A percentile compares a stretch with the other conserved stretches of the same genome.
Evolutionary conservation across 2,888 invertebrate genomes (phyloP).

Genomic region (Ophioninae sp.): DNA sequence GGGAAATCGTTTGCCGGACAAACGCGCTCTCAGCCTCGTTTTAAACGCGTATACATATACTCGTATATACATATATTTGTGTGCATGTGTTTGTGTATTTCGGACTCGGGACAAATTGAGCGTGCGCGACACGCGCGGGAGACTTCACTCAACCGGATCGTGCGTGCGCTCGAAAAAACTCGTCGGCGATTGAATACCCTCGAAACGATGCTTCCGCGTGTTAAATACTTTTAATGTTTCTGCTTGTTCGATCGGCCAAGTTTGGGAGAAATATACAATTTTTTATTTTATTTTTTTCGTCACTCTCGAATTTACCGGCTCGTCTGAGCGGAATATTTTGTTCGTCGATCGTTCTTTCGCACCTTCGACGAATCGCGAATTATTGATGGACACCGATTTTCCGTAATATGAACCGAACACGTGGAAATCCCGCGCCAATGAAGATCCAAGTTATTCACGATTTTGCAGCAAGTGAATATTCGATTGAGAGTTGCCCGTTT

Average conservation of each 20-base stretch:
- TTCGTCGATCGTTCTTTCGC: background rate
- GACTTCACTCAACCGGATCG: constrained; percentile 28
- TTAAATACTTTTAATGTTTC: background rate
- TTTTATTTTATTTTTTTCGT: background rate
- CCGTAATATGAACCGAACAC: background rate
- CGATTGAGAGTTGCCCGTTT: background rate
- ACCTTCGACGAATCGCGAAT: background rate
- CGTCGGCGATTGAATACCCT: constrained; percentile 43
- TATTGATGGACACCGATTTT: background rate
- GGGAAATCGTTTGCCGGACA: constrained; percentile 43
- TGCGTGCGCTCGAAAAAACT: constrained; percentile 31
- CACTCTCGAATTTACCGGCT: background rate
- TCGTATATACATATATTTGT: constrained; percentile 10
- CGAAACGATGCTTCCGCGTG: constrained; percentile 9
- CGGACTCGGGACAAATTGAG: constrained; percentile 42
- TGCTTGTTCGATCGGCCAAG: background rate
- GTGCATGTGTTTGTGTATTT: constrained; percentile 1
- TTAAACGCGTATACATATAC: background rate
- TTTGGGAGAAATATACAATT: background rate
- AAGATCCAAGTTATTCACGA: background rate
- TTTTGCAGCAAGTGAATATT: background rate
- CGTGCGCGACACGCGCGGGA: constrained; percentile 31
- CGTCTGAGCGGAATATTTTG: background rate
- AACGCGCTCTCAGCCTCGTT: constrained; percentile 22
- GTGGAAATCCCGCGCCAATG: background rate